Evolutionary conservation across 2,888 invertebrate genomes (phyloP), one percentile per base, ranked within the genome.

Genomic region (Caenorhabditis imperialis): DNA sequence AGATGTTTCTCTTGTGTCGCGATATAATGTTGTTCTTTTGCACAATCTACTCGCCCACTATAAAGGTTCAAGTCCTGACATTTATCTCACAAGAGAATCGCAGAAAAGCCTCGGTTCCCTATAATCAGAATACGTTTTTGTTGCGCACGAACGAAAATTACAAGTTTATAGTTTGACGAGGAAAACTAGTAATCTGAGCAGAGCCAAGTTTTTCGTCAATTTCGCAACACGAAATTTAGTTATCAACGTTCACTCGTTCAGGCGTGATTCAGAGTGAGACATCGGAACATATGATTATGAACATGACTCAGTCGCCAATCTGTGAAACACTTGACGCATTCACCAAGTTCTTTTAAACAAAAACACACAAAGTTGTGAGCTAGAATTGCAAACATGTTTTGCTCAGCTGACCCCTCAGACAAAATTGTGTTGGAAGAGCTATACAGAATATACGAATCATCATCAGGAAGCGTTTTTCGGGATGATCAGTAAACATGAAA

Each of bases 361-460:
- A 53, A 23, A 53, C 48, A 47, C 12, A 55, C 47, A 42, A 65
- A 50, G 38, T 48, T 50, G 42, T 55, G 40, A 20, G 40, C 14
- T 16, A 50, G 53, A 65, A 40, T 65, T 65, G 65, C 55, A 65
- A 57, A 54, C 65, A 65, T 65, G 65, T 65, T 65, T 65, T 65
- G 65, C 55, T 65, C 65, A 65, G 65, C 65, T 65, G 65, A 65
- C 65, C 55, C 50, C n/a, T 35, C 30, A n/a, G 23, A 12, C 22
- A 55, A 63, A 54, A 63, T 54, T 54, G 62, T 65, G 65, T 50
- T 65, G 38, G 65, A 51, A 63, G 63, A 40, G 42, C 48, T 50
- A 65, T 42, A 55, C 53, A 55, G 57, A 40, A 65, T 65, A 65
- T 65, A 65, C 65, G 65, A 65, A 65, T 65, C 55, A 65, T 62